phyloP scores from a whole-genome alignment of 2,888 invertebrate genomes.

The Germaria angustata region DNA sequence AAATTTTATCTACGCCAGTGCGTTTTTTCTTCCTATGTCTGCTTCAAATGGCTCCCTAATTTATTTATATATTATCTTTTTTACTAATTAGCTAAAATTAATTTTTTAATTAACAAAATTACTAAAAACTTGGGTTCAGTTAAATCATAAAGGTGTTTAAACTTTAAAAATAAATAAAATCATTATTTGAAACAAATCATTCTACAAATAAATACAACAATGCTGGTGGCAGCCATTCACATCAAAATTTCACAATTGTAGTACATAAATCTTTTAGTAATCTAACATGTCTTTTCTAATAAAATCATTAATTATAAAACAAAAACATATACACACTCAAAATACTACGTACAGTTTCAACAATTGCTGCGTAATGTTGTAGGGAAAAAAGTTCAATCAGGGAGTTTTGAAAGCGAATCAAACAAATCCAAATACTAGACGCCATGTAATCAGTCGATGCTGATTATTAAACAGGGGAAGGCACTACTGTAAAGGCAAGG shows the following conservation, averaged over 20 bases:
- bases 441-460: no score
- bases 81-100: no score
- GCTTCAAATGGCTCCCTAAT: no score
- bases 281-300: slow-evolving; percentile 42
- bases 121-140: neutral
- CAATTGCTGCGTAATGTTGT: slow-evolving; percentile 6
- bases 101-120: slow-evolving; percentile 24
- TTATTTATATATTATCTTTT: no score
- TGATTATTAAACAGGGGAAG: no score
- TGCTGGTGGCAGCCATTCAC: slow-evolving; percentile 62
- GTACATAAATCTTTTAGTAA: slow-evolving; percentile 25
- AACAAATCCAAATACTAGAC: neutral
- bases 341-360: no score
- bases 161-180: slow-evolving; percentile 20
- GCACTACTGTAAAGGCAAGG: no score
- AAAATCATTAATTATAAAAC: slow-evolving; percentile 65
- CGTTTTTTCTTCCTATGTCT: no score
- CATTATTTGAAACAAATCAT: neutral
- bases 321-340: neutral
- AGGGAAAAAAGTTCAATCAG: neutral
- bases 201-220: slow-evolving; percentile 19
- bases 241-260: slow-evolving; percentile 50
- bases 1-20: no score
- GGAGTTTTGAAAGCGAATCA: neutral
- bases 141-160: no score